Conservation (phyloP, 2,113 vertebrate genomes). For the Boulengeromyrus knoepffleri region DNA sequence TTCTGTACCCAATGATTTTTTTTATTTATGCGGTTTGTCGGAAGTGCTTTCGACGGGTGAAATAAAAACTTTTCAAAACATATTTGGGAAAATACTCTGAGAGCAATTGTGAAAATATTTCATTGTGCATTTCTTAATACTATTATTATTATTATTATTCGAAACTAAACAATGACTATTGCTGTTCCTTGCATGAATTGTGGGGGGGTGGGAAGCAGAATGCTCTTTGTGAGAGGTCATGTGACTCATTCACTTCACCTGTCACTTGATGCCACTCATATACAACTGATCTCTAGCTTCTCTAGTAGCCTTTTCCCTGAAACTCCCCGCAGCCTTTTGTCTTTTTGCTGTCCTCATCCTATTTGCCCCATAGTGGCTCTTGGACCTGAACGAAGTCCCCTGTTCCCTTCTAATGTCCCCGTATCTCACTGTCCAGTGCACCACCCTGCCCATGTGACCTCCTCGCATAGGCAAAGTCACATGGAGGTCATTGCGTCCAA, state of each 20-base stretch:
- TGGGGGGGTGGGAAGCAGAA: neutral
- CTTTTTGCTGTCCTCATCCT: neutral
- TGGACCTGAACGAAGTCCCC: neutral
- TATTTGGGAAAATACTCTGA: constrained; percentile 9
- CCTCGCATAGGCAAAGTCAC: neutral
- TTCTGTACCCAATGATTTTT: constrained; percentile 60
- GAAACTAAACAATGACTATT: neutral
- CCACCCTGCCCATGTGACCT: neutral
- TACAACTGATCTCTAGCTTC: neutral
- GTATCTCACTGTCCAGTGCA: neutral
- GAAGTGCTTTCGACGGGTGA: constrained; percentile 42
- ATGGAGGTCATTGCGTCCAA: neutral
- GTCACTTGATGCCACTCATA: neutral
- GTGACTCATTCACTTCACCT: neutral
- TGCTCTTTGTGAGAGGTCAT: neutral
- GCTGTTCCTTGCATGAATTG: neutral
- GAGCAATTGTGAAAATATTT: neutral
- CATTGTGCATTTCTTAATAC: neutral
- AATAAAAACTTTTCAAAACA: constrained; percentile 28
- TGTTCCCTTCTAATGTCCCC: neutral
- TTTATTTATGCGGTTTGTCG: constrained; percentile 64
- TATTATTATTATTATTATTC: neutral
- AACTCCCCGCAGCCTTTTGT: neutral
- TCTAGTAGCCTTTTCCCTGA: neutral
- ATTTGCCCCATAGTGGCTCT: neutral